These are phyloP conservation scores for Madoqua kirkii DNA, from an alignment of 2,113 vertebrate species.

Conservation along the genomic window DNA sequence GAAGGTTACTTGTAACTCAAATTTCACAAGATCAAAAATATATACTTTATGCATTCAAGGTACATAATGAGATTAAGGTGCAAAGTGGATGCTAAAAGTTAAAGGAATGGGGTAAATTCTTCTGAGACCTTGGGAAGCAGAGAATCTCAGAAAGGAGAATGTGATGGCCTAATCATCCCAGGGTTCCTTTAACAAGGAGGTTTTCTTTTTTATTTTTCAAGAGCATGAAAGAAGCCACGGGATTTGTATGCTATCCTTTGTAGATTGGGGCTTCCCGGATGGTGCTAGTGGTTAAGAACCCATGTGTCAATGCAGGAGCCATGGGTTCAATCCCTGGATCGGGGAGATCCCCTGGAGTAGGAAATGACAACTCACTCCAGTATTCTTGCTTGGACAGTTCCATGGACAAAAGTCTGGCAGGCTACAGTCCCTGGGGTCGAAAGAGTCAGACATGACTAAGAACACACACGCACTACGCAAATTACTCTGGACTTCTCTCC, in stretches of 20 bases:
- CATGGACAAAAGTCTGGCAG: background rate
- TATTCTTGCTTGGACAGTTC: background rate
- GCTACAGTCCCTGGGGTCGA: background rate
- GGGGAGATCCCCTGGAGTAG: background rate
- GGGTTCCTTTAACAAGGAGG: background rate
- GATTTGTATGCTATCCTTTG: background rate
- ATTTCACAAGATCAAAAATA: background rate
- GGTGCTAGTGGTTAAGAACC: background rate
- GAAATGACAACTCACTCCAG: background rate
- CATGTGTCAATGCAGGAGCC: background rate
- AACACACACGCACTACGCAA: background rate
- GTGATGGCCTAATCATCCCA: background rate
- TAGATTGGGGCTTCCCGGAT: background rate
- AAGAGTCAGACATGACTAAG: background rate
- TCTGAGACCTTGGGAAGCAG: background rate
- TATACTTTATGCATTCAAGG: background rate
- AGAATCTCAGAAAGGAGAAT: background rate
- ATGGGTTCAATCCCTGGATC: background rate
- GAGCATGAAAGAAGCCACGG: background rate
- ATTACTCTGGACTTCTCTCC: background rate
- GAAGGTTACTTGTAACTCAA: conserved; percentile 4
- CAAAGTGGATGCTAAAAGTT: background rate
- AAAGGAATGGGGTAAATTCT: background rate
- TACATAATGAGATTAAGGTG: background rate
- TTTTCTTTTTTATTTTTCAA: background rate